Conservation (phyloP, 2,888 invertebrate genomes). For the Thereva unica region DNA sequence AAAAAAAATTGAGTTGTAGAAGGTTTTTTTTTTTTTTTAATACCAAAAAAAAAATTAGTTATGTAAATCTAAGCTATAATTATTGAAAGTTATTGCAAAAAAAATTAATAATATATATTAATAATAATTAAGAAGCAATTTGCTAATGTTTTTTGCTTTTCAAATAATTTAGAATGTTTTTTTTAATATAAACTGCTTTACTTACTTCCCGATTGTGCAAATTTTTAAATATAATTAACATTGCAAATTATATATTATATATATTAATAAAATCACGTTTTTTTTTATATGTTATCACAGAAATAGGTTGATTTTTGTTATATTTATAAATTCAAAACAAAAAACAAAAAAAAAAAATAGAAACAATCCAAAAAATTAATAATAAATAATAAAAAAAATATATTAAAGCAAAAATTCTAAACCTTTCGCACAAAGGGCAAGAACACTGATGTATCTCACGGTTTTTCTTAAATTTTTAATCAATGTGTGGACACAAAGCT, state of each 20-base stretch:
- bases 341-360: background rate
- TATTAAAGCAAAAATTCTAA: constrained; percentile 24
- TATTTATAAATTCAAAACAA: constrained; percentile 12
- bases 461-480: constrained; percentile 32
- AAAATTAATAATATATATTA: no score
- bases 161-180: constrained; percentile 15
- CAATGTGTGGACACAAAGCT: constrained; percentile 41
- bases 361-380: constrained; percentile 15
- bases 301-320: constrained; percentile 28
- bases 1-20: constrained; percentile 30
- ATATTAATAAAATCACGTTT: constrained; percentile 3
- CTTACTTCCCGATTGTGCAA: background rate
- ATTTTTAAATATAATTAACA: no score
- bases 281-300: constrained; percentile 27
- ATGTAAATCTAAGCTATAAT: no score
- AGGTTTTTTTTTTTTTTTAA: background rate
- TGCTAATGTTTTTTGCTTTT: constrained; percentile 33
- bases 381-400: background rate
- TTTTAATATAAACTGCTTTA: constrained; percentile 19
- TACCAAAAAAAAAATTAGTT: no score
- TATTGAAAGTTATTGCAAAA: no score
- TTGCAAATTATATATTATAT: no score
- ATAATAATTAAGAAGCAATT: no score
- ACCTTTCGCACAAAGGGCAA: constrained; percentile 35
- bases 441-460: constrained; percentile 39